Conservation (phyloP, 1,140 invertebrate genomes). For the Drosophila sp. region DNA sequence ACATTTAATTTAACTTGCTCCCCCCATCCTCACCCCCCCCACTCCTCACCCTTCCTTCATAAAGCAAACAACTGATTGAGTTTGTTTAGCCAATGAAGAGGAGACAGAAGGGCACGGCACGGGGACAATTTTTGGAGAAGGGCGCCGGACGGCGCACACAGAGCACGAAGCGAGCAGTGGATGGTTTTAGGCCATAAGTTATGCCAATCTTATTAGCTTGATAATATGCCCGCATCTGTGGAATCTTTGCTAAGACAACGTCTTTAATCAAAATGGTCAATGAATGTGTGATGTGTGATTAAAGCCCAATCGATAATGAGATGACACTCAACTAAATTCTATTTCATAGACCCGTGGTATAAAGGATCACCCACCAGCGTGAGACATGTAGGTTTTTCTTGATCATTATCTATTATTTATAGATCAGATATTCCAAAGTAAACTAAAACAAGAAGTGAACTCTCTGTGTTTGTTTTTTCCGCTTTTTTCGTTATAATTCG, state of each 20-base stretch:
- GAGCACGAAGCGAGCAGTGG: neutral
- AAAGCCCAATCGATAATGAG: neutral
- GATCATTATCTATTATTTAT: no score
- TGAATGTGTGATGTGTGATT: neutral
- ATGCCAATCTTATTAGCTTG: conserved; percentile 17
- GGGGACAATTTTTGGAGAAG: neutral
- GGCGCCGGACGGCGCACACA: neutral
- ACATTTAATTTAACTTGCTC: neutral
- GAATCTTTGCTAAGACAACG: neutral
- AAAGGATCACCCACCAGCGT: no score
- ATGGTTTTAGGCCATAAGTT: conserved; percentile 9
- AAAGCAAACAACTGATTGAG: conserved; percentile 61
- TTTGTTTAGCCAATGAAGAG: conserved; percentile 55
- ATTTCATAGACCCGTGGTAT: no score
- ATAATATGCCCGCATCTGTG: neutral
- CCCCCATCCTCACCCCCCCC: no score
- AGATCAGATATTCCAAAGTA: no score
- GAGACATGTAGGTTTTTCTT: no score
- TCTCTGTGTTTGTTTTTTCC: no score
- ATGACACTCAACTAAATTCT: no score
- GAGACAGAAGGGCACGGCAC: neutral
- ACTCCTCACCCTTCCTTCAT: neutral
- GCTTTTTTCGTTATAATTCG: no score
- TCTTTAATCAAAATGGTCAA: conserved; percentile 2
- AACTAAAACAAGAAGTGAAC: no score